Base-by-base conservation (phyloP, 2,113 vertebrate genomes). In the Acanthisitta chloris region DNA sequence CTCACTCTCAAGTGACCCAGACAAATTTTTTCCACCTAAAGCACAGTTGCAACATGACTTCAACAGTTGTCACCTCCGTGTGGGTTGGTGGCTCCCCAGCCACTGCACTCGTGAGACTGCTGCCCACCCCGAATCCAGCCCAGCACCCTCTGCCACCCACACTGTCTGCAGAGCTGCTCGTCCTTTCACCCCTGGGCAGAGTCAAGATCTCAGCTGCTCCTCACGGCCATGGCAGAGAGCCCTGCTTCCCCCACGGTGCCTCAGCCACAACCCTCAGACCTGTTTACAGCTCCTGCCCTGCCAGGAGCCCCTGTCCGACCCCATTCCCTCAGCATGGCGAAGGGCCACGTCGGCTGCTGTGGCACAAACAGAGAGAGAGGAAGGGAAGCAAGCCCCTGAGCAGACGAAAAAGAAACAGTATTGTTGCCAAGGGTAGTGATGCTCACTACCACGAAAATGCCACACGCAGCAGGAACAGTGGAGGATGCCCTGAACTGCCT, bases 21-120 rank as follows among this genome's bases (percentile, higher is more conserved):
- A 86, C 86, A 59, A 29, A n/a, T 85, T 82, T 90, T 79, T 95
- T 96, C 91, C 96, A 92, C 92, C 62, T 86, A 86, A 52, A 76
- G 58, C 76, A 64, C 14, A 40, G 67, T 65, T 96, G 74, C 88
- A 69, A 88, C 86, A 61, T 6, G 33, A 73, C 49, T 57, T 95
- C 54, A 65, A 1, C 1, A 81, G 86, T 49, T 86, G 48, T 25
- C 76, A 61, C 54, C 36, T 73, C 80, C 65, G 83, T 55, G 79
- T 80, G 79, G 52, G 58, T 71, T 52, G 48, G 43, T 4, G 6
- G 40, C 67, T 69, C 59, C 33, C 25, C 88, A 84, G 85, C 33
- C 88, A 64, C 42, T 17, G 4, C 4, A 7, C 42, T 87, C 1
- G 5, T 43, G 10, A 9, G 82, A 71, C 26, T 86, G 71, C 40